A percentile compares a stretch with the other conserved stretches of the same genome.
These are phyloP conservation scores for Indri indri DNA, from an alignment of 2,113 vertebrate genomes.

Conservation along the genomic window DNA sequence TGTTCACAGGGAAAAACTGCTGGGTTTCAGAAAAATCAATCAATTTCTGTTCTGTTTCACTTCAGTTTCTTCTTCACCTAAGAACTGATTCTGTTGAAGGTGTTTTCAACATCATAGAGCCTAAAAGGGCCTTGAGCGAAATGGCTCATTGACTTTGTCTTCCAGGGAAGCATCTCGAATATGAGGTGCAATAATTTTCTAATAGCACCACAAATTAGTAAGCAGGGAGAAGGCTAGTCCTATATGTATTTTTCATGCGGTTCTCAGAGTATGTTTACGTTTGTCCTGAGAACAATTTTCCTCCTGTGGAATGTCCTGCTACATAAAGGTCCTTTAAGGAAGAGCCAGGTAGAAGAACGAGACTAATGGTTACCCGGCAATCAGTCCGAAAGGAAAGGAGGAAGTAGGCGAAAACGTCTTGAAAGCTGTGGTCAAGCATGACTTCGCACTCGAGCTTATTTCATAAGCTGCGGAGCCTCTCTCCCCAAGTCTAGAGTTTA, in stretches of 20 bases:
- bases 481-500: background rate
- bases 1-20: background rate
- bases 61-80: background rate
- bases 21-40: slow-evolving; percentile 37
- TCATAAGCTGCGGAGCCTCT: background rate
- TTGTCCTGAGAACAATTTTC: background rate
- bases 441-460: background rate
- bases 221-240: background rate
- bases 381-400: background rate
- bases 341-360: background rate
- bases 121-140: background rate
- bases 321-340: background rate
- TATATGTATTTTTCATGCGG: background rate
- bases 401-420: background rate
- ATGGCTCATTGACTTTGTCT: background rate
- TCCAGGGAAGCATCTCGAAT: background rate
- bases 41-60: background rate
- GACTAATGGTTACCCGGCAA: background rate
- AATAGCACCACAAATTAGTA: background rate
- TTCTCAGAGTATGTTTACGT: background rate
- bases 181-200: background rate
- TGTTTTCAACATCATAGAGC: background rate
- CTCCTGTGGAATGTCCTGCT: background rate
- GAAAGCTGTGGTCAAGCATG: background rate
- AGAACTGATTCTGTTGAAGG: background rate